Percentiles rank a stretch among this genome's conserved stretches.
phyloP scores from a whole-genome alignment of 2,113 vertebrate genomes.

The Dunckerocampus dactyliophorus region DNA sequence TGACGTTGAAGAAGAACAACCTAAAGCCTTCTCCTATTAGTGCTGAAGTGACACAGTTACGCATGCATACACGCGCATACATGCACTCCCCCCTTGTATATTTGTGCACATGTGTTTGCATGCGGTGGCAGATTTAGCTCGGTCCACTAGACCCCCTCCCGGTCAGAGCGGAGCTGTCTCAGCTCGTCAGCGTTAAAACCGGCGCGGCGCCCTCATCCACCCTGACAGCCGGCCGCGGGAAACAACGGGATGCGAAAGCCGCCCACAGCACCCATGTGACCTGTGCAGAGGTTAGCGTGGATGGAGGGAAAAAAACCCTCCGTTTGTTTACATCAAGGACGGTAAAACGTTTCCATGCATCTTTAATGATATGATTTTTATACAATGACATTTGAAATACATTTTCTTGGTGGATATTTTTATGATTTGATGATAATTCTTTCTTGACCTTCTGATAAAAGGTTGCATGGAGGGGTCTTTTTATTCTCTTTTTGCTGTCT shows the following conservation, averaged over 20 bases:
- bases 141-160: slow-evolving; percentile 51
- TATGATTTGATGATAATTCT: not conserved
- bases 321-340: slow-evolving; percentile 1
- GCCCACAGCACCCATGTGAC: slow-evolving; percentile 57
- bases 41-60: slow-evolving; percentile 40
- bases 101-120: slow-evolving; percentile 21
- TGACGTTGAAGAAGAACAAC: not conserved
- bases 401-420: not conserved
- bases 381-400: not conserved
- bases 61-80: slow-evolving; percentile 39
- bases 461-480: not conserved
- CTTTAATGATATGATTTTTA: not conserved
- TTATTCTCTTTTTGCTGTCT: no score
- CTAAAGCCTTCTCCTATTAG: slow-evolving; percentile 24
- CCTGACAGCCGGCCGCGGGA: slow-evolving; percentile 65
- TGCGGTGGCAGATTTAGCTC: slow-evolving; percentile 42
- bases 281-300: slow-evolving; percentile 6
- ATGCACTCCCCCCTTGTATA: slow-evolving; percentile 14
- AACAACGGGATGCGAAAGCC: slow-evolving; percentile 53
- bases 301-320: not conserved
- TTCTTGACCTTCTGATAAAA: not conserved
- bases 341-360: not conserved
- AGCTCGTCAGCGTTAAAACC: slow-evolving; percentile 58
- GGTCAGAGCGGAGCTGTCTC: slow-evolving; percentile 67
- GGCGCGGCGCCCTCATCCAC: slow-evolving; percentile 52